phyloP scores from a whole-genome alignment of 2,113 vertebrate species.

The Neofelis nebulosa region DNA sequence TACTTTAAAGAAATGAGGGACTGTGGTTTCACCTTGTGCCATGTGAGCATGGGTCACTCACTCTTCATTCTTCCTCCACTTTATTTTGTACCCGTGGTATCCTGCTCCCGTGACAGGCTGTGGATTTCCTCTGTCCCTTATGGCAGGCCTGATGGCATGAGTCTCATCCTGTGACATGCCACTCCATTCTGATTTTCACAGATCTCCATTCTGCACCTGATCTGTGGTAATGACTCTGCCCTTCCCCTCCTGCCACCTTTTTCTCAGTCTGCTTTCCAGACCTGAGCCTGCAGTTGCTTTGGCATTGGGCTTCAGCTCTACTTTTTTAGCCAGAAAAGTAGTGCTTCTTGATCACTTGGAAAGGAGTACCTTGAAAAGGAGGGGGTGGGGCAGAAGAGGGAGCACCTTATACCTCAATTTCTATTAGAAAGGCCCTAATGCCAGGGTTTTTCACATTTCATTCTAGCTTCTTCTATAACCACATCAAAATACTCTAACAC shows the following conservation, averaged over 20 bases:
- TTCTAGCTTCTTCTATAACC: not conserved
- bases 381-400: not conserved
- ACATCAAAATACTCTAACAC: not conserved
- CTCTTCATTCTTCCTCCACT: not conserved
- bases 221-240: not conserved
- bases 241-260: not conserved
- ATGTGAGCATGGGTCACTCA: not conserved
- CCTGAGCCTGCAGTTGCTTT: not conserved
- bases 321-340: not conserved
- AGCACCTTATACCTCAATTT: not conserved
- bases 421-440: not conserved
- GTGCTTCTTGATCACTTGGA: not conserved
- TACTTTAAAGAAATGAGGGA: not conserved
- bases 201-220: not conserved
- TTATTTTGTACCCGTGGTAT: not conserved
- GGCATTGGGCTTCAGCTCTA: not conserved
- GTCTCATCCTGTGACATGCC: not conserved
- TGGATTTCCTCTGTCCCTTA: not conserved
- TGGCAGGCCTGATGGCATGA: not conserved
- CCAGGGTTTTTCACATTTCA: not conserved
- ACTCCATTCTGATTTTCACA: not conserved
- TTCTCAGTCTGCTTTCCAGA: not conserved
- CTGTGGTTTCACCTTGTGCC: not conserved
- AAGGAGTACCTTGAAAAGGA: not conserved
- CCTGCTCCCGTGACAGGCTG: not conserved